Conservation (phyloP, 1,140 invertebrate genomes). For the Sitobion miscanthi region DNA sequence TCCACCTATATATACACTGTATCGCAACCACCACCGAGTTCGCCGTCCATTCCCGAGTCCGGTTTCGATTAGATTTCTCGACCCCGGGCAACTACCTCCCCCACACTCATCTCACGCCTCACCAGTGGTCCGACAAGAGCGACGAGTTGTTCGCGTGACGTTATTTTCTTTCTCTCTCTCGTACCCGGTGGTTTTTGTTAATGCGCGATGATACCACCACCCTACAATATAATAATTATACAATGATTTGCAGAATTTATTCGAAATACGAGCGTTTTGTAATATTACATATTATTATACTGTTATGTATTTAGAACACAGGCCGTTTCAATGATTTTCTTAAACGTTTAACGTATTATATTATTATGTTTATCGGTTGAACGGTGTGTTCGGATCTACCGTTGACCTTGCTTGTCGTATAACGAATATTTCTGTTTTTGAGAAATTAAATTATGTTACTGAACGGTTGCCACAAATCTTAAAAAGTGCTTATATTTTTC, state of each 20-base stretch:
- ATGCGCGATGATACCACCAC: not conserved
- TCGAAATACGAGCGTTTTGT: not conserved
- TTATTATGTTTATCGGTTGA: not conserved
- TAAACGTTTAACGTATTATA: not conserved
- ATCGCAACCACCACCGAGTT: not conserved
- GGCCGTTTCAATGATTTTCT: no score
- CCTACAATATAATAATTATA: not conserved
- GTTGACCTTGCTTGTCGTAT: not conserved
- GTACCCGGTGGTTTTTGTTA: not conserved
- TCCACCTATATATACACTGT: not conserved
- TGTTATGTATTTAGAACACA: not conserved
- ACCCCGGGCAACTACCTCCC: not conserved
- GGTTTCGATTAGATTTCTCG: conserved; percentile 24
- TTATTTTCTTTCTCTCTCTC: not conserved
- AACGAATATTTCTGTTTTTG: not conserved
- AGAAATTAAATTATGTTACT: not conserved
- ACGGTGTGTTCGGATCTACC: not conserved
- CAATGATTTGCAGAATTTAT: not conserved
- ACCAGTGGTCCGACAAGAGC: not conserved
- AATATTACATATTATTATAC: not conserved
- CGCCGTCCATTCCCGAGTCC: not conserved
- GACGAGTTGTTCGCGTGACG: not conserved
- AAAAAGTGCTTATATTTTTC: not conserved
- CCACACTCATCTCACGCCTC: not conserved
- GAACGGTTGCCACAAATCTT: not conserved